phyloP scores from a whole-genome alignment of 1,140 invertebrate genomes.

The Apolygus lucorum region DNA sequence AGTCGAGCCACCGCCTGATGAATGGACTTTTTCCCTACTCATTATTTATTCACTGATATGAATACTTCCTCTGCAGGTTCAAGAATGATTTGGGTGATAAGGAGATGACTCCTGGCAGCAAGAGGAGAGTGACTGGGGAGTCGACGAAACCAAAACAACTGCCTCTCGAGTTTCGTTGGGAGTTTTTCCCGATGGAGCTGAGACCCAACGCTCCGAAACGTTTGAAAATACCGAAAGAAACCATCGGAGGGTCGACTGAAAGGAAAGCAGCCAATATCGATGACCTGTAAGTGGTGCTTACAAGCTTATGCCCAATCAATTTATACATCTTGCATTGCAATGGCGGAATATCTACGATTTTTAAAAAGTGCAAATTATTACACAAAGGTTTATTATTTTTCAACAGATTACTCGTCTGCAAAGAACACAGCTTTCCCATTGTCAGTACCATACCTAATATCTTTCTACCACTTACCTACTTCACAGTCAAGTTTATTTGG shows the following conservation, averaged over 20 bases:
- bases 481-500: no score
- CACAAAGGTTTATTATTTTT: no score
- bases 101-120: not conserved
- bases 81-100: not conserved
- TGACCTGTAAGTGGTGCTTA: slow-evolving; percentile 25
- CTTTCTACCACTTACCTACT: no score
- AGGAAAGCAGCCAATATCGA: slow-evolving; percentile 3
- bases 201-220: slow-evolving; percentile 21
- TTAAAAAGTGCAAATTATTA: no score
- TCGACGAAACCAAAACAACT: slow-evolving; percentile 14
- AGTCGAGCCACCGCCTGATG: no score
- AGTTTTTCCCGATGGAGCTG: slow-evolving; percentile 27
- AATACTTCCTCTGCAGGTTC: not conserved
- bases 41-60: no score
- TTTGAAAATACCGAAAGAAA: not conserved
- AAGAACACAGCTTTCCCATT: no score
- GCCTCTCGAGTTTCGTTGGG: slow-evolving; percentile 26
- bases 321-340: not conserved
- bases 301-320: not conserved
- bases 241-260: not conserved
- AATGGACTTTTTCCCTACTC: no score
- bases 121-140: not conserved
- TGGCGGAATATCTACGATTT: no score
- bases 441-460: no score
- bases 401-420: no score